phyloP scores from a whole-genome alignment of 1,140 invertebrate species.

The Varroa destructor region DNA sequence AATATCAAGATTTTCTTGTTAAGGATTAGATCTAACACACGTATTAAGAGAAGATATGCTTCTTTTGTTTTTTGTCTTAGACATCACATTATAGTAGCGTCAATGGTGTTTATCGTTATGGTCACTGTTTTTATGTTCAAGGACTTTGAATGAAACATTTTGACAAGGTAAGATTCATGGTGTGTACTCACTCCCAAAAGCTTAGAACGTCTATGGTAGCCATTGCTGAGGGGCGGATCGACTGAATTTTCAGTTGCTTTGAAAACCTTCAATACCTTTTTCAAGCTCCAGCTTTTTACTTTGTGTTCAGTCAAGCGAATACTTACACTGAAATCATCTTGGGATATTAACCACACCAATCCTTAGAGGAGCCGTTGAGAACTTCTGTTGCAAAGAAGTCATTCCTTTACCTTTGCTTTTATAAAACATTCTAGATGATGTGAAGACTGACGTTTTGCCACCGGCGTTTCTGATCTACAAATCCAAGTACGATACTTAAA shows the following conservation, averaged over 20 bases:
- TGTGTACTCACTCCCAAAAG: conserved; percentile 12
- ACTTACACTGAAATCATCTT: no score
- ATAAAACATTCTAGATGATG: no score
- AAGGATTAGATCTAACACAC: neutral
- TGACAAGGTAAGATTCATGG: neutral
- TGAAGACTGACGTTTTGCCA: no score
- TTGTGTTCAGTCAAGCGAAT: conserved; percentile 40
- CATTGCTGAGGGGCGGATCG: neutral
- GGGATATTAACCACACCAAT: no score
- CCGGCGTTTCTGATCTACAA: no score
- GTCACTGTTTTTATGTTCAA: conserved; percentile 8
- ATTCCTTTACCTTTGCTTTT: no score
- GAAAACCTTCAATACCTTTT: conserved; percentile 65
- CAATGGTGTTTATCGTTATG: conserved; percentile 16
- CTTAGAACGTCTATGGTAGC: neutral
- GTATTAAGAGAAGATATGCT: conserved; percentile 9
- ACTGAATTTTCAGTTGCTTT: conserved; percentile 63
- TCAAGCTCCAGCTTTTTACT: conserved; percentile 55
- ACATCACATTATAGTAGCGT: conserved; percentile 3
- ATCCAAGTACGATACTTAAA: no score
- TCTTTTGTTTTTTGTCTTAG: neutral
- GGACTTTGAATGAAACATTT: neutral
- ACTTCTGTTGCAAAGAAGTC: no score
- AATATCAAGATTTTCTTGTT: neutral
- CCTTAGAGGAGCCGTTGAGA: no score